Evolutionary conservation across 2,888 invertebrate species (phyloP).

Genomic region (Amblyjoppa proteus): DNA sequence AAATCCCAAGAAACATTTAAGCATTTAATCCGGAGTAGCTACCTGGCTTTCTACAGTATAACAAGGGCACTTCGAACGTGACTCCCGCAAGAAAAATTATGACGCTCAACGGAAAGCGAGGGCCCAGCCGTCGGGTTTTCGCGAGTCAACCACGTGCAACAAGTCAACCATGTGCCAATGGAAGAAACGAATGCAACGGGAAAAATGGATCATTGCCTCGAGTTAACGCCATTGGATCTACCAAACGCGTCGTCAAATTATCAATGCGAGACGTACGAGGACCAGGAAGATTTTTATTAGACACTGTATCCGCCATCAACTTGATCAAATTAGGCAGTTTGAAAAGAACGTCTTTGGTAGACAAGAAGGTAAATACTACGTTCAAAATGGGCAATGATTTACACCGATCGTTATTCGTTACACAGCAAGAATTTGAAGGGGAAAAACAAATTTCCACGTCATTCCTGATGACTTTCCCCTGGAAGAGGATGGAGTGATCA

Average conservation of each 20-base stretch:
- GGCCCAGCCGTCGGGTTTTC: conserved; percentile 23
- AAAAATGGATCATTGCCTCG: background rate
- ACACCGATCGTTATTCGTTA: conserved; percentile 8
- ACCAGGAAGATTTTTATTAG: conserved; percentile 38
- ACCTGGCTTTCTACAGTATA: too few species aligned
- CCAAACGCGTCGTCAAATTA: conserved; percentile 33
- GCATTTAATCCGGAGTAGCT: too few species aligned
- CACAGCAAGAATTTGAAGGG: background rate
- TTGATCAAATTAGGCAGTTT: background rate
- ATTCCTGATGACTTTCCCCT: conserved; percentile 35
- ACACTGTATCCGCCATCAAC: conserved; percentile 14
- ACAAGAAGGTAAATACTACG: background rate
- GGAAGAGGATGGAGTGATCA: conserved; percentile 23
- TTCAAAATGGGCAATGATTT: conserved; percentile 13
- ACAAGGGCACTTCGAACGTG: background rate
- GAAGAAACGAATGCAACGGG: background rate
- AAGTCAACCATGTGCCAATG: background rate
- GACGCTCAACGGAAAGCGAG: background rate
- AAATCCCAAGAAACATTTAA: too few species aligned
- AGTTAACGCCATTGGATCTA: conserved; percentile 18
- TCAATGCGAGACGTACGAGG: conserved; percentile 1
- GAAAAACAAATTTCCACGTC: conserved; percentile 13
- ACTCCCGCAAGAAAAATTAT: background rate
- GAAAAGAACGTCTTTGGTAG: background rate
- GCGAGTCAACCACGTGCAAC: background rate